Evolutionary conservation across 2,797 vertebrate genomes (phyloP).

Genomic region (Silurus aristotelis): DNA sequence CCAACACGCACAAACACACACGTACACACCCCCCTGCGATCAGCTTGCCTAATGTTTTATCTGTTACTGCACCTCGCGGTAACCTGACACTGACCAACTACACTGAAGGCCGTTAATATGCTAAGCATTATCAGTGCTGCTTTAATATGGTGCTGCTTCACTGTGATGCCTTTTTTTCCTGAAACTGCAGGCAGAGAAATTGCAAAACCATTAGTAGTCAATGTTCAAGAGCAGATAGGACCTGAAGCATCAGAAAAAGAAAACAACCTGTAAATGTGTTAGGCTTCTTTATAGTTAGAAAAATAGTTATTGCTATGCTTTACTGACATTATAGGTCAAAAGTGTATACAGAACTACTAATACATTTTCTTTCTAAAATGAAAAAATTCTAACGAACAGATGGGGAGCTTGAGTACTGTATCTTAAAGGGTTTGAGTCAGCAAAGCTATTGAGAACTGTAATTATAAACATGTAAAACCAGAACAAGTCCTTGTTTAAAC

Average conservation of each 20-base stretch:
- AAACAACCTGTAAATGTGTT: neutral
- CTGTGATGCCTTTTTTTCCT: neutral
- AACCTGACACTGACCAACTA: constrained; percentile 28
- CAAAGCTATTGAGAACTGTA: neutral
- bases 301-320: neutral
- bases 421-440: neutral
- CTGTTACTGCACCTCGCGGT: constrained; percentile 32
- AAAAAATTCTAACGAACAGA: neutral
- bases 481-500: neutral
- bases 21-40: neutral
- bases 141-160: constrained; percentile 17
- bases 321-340: neutral
- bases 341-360: neutral
- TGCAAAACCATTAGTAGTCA: neutral
- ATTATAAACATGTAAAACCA: neutral
- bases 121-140: constrained; percentile 2
- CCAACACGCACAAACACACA: constrained; percentile 30
- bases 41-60: constrained; percentile 41
- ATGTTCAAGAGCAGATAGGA: constrained; percentile 36
- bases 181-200: constrained; percentile 25
- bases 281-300: neutral
- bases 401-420: neutral
- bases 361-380: neutral
- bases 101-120: constrained; percentile 27
- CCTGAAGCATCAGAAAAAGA: neutral